These are phyloP conservation scores for Hesperophylax magnus DNA, from an alignment of 1,140 invertebrate genomes.

Conservation along the genomic window DNA sequence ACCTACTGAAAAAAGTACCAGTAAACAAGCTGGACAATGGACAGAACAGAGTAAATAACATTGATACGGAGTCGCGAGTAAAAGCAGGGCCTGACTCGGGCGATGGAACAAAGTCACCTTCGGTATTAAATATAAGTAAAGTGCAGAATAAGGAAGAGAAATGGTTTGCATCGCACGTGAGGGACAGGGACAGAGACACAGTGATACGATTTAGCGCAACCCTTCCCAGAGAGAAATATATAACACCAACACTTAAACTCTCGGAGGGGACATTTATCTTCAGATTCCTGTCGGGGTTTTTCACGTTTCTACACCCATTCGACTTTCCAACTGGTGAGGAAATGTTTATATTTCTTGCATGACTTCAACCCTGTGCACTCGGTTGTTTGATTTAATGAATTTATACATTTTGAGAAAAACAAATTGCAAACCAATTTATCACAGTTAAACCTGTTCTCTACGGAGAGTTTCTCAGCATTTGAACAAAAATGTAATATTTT, in stretches of 20 bases:
- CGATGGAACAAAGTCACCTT: constrained; percentile 9
- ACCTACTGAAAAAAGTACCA: constrained; percentile 30
- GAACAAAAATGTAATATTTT: no score
- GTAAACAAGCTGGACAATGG: constrained; percentile 2
- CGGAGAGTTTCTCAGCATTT: no score
- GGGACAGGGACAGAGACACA: constrained; percentile 46
- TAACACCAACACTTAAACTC: constrained; percentile 48
- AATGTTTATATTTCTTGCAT: neutral
- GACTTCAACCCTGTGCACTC: no score
- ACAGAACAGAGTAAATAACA: constrained; percentile 26
- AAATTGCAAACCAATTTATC: no score
- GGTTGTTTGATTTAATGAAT: no score
- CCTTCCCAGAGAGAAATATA: constrained; percentile 51
- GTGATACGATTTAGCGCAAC: constrained; percentile 50
- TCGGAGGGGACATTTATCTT: constrained; percentile 52
- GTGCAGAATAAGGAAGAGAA: constrained; percentile 49
- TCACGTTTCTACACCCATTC: constrained; percentile 54
- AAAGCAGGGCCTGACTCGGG: constrained; percentile 12
- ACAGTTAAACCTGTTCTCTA: no score
- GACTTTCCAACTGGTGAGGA: constrained; percentile 55
- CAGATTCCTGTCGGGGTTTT: constrained; percentile 55
- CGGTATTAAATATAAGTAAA: constrained; percentile 32
- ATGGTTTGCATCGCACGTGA: constrained; percentile 46
- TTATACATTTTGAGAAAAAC: no score
- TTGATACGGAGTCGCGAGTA: constrained; percentile 13